Conservation (phyloP, 2,888 invertebrate genomes). For the Caradrina clavipalpis region DNA sequence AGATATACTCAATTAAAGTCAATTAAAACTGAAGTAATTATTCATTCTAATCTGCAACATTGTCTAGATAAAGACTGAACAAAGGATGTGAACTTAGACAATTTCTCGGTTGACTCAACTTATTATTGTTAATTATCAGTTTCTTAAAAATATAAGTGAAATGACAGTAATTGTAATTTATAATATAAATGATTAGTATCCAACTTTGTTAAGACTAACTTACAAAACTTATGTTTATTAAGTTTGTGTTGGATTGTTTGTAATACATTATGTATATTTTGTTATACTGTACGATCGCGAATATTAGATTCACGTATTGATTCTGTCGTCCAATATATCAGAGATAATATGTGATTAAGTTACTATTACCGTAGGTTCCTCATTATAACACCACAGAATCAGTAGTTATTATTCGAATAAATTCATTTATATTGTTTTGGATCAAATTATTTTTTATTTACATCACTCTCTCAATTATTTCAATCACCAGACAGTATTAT, state of each 20-base stretch:
- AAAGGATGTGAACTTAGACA: constrained; percentile 59
- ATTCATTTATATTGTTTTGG: constrained; percentile 68
- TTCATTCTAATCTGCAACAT: constrained; percentile 41
- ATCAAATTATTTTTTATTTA: constrained; percentile 58
- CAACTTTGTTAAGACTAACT: constrained; percentile 74
- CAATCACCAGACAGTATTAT: not conserved
- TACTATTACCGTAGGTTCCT: constrained; percentile 61
- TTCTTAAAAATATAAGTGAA: constrained; percentile 54
- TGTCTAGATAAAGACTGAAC: constrained; percentile 64
- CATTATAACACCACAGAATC: constrained; percentile 71
- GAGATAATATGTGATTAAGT: constrained; percentile 68
- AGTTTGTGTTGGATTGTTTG: constrained; percentile 72
- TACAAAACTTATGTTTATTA: constrained; percentile 73
- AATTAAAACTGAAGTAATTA: constrained; percentile 34
- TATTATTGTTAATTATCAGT: constrained; percentile 51
- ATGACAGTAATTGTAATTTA: constrained; percentile 67
- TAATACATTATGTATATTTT: constrained; percentile 63
- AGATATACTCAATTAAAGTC: constrained; percentile 29
- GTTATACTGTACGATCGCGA: constrained; percentile 60
- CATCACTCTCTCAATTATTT: constrained; percentile 34
- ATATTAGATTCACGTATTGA: constrained; percentile 63
- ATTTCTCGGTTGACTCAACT: constrained; percentile 41
- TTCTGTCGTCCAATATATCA: constrained; percentile 64
- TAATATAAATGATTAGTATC: constrained; percentile 66
- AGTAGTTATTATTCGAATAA: constrained; percentile 76